Evolutionary conservation across 2,113 vertebrate species (phyloP).

Genomic region (Epinephelus moara): DNA sequence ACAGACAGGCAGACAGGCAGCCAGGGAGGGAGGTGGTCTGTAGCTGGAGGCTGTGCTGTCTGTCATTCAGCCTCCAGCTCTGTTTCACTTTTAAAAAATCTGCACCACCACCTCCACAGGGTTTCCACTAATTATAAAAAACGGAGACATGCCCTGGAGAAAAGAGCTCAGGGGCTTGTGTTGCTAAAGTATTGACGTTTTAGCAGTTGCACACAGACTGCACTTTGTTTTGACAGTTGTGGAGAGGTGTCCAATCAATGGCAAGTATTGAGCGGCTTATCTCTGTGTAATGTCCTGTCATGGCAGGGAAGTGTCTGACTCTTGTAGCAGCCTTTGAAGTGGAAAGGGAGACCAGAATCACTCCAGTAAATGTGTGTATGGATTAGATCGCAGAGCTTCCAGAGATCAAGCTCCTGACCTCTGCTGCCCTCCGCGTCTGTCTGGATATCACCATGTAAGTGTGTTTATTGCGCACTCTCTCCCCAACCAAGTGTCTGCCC

Average conservation of each 20-base stretch:
- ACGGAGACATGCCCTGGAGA: constrained; percentile 6
- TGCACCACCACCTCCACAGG: constrained; percentile 27
- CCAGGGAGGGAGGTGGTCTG: constrained; percentile 26
- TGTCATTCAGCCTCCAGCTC: constrained; percentile 66
- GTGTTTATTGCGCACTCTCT: constrained; percentile 32
- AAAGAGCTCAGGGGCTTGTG: constrained; percentile 18
- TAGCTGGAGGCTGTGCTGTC: constrained; percentile 65
- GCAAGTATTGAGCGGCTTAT: constrained; percentile 63
- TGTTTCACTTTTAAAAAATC: constrained; percentile 46
- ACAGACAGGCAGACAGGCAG: constrained; percentile 26
- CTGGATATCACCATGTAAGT: constrained; percentile 33
- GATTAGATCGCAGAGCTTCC: constrained; percentile 52
- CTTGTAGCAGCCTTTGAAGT: constrained; percentile 61
- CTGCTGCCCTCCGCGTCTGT: constrained; percentile 52
- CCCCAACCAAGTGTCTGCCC: constrained; percentile 54
- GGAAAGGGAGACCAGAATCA: constrained; percentile 38
- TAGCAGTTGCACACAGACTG: constrained; percentile 16
- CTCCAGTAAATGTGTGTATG: constrained; percentile 49
- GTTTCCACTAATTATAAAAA: constrained; percentile 51
- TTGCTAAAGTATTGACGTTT: constrained; percentile 33
- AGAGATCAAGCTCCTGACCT: constrained; percentile 53
- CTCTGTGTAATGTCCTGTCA: constrained; percentile 62
- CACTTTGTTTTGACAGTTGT: constrained; percentile 67
- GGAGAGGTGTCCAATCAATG: constrained; percentile 61
- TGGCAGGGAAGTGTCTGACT: constrained; percentile 50